Conservation (phyloP, 2,797 vertebrate species). For the Cryptoprocta ferox region DNA sequence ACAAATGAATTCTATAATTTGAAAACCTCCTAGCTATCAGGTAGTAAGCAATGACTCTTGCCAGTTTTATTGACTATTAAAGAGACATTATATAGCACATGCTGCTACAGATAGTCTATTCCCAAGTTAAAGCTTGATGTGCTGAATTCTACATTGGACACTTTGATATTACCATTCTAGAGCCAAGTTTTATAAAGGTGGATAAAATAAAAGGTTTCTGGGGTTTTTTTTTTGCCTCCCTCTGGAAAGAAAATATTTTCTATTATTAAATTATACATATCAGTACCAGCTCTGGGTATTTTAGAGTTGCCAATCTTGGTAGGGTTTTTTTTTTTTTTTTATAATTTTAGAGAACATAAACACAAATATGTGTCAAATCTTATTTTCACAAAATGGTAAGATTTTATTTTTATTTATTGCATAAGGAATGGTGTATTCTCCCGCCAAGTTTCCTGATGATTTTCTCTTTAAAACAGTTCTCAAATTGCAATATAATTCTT, state of each 20-base stretch:
- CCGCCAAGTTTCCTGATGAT: background rate
- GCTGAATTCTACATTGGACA: background rate
- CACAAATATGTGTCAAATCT: background rate
- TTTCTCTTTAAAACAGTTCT: background rate
- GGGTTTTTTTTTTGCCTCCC: background rate
- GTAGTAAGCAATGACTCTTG: constrained; percentile 71
- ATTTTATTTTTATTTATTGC: background rate
- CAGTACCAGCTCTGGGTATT: background rate
- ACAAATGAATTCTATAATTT: constrained; percentile 84
- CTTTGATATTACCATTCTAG: background rate
- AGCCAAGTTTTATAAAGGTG: background rate
- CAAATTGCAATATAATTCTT: background rate
- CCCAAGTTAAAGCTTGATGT: constrained; percentile 46
- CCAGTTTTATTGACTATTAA: constrained; percentile 82
- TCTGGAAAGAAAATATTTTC: background rate
- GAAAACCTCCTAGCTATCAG: constrained; percentile 77
- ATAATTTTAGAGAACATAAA: background rate
- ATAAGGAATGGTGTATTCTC: background rate
- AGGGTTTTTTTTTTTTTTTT: background rate
- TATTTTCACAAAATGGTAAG: background rate
- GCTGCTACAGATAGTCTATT: constrained; percentile 56
- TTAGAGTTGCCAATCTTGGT: background rate
- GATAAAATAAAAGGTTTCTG: background rate
- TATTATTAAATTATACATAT: background rate
- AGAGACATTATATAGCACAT: constrained; percentile 61